Evolutionary conservation across 2,113 vertebrate genomes (phyloP).

Genomic region (Tragulus kanchil): DNA sequence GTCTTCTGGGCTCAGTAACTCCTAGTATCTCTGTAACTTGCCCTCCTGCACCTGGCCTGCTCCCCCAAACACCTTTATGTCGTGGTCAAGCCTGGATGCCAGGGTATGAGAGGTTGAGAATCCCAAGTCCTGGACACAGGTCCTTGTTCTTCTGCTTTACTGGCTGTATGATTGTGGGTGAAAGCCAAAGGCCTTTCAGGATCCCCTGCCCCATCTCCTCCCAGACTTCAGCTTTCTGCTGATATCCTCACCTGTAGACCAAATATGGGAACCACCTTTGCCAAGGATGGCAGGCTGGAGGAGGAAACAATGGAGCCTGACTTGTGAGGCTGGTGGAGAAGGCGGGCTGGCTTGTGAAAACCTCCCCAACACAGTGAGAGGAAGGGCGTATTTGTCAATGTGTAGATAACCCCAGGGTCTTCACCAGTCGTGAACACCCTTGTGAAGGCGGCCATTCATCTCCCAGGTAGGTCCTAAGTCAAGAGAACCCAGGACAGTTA

Average conservation of each 20-base stretch:
- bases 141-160: neutral
- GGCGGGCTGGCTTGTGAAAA: neutral
- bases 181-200: neutral
- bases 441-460: neutral
- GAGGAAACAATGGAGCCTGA: neutral
- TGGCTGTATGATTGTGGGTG: neutral
- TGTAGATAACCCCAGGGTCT: neutral
- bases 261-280: neutral
- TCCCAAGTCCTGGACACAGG: neutral
- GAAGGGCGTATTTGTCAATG: neutral
- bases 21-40: neutral
- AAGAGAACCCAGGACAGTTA: neutral
- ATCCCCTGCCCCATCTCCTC: neutral
- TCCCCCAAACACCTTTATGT: neutral
- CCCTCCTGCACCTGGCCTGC: neutral
- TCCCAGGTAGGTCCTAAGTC: neutral
- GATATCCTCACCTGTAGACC: neutral
- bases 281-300: neutral
- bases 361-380: neutral
- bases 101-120: neutral
- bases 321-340: neutral
- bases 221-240: neutral
- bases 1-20: neutral
- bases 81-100: neutral
- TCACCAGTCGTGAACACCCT: neutral